Evolutionary conservation across 2,888 invertebrate genomes (phyloP).

Genomic region (Xestia rhomboidea): DNA sequence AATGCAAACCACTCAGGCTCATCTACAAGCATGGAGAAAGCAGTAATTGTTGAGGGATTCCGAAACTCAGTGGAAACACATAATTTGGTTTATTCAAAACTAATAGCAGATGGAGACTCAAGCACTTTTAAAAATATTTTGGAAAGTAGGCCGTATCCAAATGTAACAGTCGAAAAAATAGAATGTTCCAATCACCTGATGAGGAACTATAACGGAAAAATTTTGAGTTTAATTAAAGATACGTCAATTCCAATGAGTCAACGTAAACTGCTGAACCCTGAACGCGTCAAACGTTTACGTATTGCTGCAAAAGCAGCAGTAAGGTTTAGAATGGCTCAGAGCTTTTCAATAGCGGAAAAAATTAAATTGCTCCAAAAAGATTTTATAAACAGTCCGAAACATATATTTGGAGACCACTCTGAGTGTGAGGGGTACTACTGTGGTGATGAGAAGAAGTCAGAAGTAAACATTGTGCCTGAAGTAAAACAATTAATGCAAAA

Average conservation of each 20-base stretch:
- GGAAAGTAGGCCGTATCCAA: background rate
- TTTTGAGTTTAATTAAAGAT: no score
- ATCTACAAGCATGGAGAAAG: background rate
- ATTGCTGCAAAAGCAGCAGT: no score
- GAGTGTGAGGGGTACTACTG: background rate
- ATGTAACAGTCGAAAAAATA: background rate
- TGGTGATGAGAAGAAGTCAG: background rate
- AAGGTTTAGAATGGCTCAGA: background rate
- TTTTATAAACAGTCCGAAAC: background rate
- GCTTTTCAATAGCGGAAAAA: background rate
- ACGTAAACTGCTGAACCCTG: no score
- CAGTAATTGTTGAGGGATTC: background rate
- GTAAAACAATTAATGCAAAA: background rate
- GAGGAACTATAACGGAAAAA: no score
- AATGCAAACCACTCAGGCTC: background rate
- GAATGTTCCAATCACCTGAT: no score
- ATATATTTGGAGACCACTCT: background rate
- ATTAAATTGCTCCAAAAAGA: background rate
- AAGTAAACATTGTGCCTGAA: background rate
- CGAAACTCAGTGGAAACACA: background rate
- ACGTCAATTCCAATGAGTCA: no score
- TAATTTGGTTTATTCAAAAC: background rate
- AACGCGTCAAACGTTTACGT: no score
- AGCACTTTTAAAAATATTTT: constrained; percentile 1
- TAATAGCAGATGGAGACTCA: background rate